Evolutionary conservation across 1,140 invertebrate species (phyloP).

Genomic region (Vanessa atalanta): DNA sequence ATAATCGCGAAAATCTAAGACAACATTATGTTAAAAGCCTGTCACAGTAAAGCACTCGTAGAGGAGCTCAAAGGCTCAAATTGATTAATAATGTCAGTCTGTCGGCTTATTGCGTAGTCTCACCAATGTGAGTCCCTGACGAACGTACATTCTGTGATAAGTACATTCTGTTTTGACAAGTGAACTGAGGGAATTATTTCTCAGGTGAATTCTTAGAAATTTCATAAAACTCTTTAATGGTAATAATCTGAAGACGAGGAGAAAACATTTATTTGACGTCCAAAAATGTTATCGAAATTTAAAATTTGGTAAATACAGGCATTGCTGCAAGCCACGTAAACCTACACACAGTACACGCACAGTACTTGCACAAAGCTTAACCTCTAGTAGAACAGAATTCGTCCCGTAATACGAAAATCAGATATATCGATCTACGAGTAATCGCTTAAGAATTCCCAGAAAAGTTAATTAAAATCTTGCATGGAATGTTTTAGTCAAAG

Average conservation of each 20-base stretch:
- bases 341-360: too few species aligned
- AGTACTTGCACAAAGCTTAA: too few species aligned
- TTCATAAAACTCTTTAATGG: too few species aligned
- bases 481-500: not conserved
- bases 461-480: slow-evolving; percentile 6
- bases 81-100: slow-evolving; percentile 13
- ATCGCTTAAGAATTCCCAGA: not conserved
- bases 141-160: not conserved
- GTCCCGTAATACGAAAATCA: not conserved
- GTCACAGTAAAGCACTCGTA: not conserved
- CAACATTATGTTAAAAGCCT: slow-evolving; percentile 3
- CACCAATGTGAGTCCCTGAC: not conserved
- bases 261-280: too few species aligned
- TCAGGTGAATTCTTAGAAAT: too few species aligned
- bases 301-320: too few species aligned
- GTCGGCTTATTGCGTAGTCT: not conserved
- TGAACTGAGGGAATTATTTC: not conserved
- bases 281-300: too few species aligned
- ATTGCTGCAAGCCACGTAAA: too few species aligned
- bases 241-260: too few species aligned
- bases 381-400: too few species aligned
- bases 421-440: not conserved
- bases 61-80: slow-evolving; percentile 8
- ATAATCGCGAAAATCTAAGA: too few species aligned
- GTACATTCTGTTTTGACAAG: not conserved